Percentiles rank a stretch among this genome's conserved stretches.
These are phyloP conservation scores for Epirrhoe tristata DNA, from an alignment of 2,888 invertebrate genomes.

Conservation along the genomic window DNA sequence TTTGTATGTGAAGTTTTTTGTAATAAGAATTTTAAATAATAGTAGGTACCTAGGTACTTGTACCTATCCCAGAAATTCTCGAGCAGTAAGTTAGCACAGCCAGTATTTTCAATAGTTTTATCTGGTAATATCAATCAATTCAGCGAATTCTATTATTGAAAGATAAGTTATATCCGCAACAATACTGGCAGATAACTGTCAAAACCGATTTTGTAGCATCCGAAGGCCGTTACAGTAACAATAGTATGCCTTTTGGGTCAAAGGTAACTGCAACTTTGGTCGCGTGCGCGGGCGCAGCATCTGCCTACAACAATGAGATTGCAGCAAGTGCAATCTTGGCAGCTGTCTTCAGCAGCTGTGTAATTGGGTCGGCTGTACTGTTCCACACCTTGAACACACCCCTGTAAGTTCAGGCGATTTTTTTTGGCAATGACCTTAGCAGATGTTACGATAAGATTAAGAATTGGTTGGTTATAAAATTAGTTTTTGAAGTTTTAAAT, in stretches of 20 bases:
- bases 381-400: conserved; percentile 22
- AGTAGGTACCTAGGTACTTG: no score
- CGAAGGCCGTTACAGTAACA: conserved; percentile 18
- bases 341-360: conserved; percentile 41
- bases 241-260: conserved; percentile 49
- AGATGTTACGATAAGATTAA: conserved; percentile 44
- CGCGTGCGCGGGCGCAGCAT: conserved; percentile 55
- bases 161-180: conserved; percentile 8
- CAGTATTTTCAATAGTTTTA: no score
- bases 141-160: no score
- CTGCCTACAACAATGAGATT: conserved; percentile 38
- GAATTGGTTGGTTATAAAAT: conserved; percentile 32
- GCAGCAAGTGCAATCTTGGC: conserved; percentile 43
- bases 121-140: no score
- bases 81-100: no score
- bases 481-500: neutral
- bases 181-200: conserved; percentile 37
- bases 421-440: conserved; percentile 43
- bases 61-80: no score
- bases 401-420: conserved; percentile 33
- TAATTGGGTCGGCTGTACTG: conserved; percentile 40
- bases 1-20: no score
- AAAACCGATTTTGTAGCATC: conserved; percentile 20
- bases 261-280: conserved; percentile 51
- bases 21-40: no score